Conservation (phyloP, 2,797 vertebrate species). For the Parotocinclus haroldoi region DNA sequence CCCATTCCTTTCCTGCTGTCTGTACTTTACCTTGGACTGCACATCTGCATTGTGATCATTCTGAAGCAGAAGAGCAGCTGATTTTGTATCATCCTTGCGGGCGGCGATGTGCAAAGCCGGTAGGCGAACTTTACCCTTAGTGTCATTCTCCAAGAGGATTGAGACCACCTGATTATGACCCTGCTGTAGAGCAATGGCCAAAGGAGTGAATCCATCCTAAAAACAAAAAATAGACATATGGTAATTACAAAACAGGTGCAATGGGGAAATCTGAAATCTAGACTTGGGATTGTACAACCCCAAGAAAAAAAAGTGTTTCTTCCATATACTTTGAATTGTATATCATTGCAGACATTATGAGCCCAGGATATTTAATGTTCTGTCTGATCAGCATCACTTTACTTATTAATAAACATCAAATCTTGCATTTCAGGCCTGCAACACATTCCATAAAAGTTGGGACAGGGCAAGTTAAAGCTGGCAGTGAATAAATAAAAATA, state of each 20-base stretch:
- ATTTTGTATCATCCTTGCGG: constrained; percentile 97
- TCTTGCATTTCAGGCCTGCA: no score
- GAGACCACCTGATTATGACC: constrained; percentile 98
- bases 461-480: no score
- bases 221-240: background rate
- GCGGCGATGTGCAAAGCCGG: constrained; percentile 96
- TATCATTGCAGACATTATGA: no score
- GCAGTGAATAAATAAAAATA: no score
- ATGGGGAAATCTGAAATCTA: no score
- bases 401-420: no score
- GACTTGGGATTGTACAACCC: no score
- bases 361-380: no score
- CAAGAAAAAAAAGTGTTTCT: no score
- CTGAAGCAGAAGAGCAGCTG: constrained; percentile 92
- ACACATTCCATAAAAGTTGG: no score
- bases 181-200: constrained; percentile 95
- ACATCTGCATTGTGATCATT: constrained; percentile 97
- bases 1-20: background rate
- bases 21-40: constrained; percentile 87
- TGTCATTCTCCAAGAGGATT: constrained; percentile 92
- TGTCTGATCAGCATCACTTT: no score
- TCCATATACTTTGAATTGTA: no score
- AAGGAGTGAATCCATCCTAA: constrained; percentile 95
- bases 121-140: constrained; percentile 94
- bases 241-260: background rate